phyloP scores from a whole-genome alignment of 1,140 invertebrate genomes.

The Lepidotrigona ventralis region DNA sequence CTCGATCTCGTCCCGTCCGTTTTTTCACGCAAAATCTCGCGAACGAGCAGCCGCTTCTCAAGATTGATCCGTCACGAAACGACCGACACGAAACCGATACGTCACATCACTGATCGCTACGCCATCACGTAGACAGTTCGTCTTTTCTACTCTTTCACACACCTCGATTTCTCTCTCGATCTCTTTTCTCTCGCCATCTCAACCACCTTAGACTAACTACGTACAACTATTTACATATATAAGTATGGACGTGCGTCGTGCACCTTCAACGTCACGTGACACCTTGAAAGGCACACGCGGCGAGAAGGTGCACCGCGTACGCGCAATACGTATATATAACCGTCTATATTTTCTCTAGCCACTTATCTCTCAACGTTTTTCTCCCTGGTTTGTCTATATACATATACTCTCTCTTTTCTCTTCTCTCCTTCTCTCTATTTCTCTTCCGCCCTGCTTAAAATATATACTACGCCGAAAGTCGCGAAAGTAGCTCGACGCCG shows the following conservation, averaged over 20 bases:
- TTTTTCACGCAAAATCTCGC: constrained; percentile 24
- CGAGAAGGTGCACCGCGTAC: too few relatives aligned
- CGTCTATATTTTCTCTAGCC: constrained; percentile 35
- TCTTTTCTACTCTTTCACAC: constrained; percentile 13
- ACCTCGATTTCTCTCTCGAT: constrained; percentile 1
- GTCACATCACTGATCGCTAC: constrained; percentile 25
- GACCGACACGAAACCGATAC: not conserved
- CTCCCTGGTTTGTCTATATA: constrained; percentile 19
- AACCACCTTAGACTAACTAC: constrained; percentile 6
- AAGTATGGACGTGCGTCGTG: too few relatives aligned
- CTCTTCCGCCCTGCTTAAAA: constrained; percentile 41
- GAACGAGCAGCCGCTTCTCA: constrained; percentile 7
- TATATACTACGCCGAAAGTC: not conserved
- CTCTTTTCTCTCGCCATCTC: constrained; percentile 22
- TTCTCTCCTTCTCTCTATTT: constrained; percentile 5
- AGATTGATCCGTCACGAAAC: constrained; percentile 40
- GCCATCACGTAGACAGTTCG: constrained; percentile 13
- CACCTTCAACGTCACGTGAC: too few relatives aligned
- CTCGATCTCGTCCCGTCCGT: too few relatives aligned
- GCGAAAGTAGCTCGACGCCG: not conserved
- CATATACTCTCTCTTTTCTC: constrained; percentile 35
- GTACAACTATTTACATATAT: too few relatives aligned
- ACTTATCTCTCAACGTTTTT: constrained; percentile 43
- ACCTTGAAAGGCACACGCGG: too few relatives aligned
- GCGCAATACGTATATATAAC: not conserved